A percentile compares a stretch with the other conserved stretches of the same genome.
Evolutionary conservation across 2,797 vertebrate genomes (phyloP).

Genomic region (Cichlasoma orientale): DNA sequence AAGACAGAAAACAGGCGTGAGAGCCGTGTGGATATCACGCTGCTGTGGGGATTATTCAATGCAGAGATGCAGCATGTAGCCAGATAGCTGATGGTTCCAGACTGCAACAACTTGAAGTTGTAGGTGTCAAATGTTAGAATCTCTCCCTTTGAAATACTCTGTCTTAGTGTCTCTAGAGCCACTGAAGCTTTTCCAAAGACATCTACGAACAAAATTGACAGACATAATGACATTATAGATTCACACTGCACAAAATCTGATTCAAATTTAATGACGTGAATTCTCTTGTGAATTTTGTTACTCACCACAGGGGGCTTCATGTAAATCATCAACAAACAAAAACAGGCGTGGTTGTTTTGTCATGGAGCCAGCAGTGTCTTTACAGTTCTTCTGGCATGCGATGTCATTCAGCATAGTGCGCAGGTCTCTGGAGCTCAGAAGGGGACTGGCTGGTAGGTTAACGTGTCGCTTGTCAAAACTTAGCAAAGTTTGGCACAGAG

Average conservation of each 20-base stretch:
- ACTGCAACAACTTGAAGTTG: slow-evolving; percentile 70
- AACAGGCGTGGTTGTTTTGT: slow-evolving; percentile 47
- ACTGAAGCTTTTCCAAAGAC: slow-evolving; percentile 71
- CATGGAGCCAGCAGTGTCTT: not conserved
- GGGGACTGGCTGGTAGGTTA: slow-evolving; percentile 65
- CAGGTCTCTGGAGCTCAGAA: slow-evolving; percentile 70
- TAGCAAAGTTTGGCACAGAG: slow-evolving; percentile 77
- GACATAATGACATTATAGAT: not conserved
- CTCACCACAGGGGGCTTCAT: slow-evolving; percentile 71
- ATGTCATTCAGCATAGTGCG: slow-evolving; percentile 69
- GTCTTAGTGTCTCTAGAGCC: slow-evolving; percentile 83
- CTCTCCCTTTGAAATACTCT: slow-evolving; percentile 80
- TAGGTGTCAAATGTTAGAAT: slow-evolving; percentile 64
- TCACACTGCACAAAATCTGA: not conserved
- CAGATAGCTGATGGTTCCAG: slow-evolving; percentile 76
- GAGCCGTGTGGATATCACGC: slow-evolving; percentile 79
- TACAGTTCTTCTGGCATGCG: slow-evolving; percentile 14
- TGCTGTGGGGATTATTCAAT: slow-evolving; percentile 24
- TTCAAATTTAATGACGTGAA: not conserved
- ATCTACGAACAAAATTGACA: slow-evolving; percentile 70
- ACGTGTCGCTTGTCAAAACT: slow-evolving; percentile 68
- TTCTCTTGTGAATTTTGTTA: not conserved
- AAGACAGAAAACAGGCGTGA: slow-evolving; percentile 84
- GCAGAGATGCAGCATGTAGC: slow-evolving; percentile 75
- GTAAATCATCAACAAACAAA: slow-evolving; percentile 73